A percentile compares a stretch with the other conserved stretches of the same genome.
Conservation (phyloP, 2,888 invertebrate genomes). For the Nomada ruficornis region DNA sequence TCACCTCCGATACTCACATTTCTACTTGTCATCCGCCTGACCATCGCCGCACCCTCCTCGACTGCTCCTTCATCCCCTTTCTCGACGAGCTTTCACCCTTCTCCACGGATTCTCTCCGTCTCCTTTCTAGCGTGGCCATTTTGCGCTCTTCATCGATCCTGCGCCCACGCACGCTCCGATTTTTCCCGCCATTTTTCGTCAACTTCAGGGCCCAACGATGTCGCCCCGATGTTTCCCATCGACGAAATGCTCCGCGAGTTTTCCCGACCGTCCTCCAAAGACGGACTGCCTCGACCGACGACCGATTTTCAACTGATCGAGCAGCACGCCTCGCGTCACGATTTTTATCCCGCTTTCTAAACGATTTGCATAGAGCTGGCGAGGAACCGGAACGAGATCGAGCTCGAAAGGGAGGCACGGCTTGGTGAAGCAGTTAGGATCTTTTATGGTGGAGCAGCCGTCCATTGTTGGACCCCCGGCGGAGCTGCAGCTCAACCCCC, state of each 20-base stretch:
- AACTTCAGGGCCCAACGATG: not conserved
- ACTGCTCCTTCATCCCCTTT: slow-evolving; percentile 56
- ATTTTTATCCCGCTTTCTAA: slow-evolving; percentile 72
- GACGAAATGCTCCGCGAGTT: not conserved
- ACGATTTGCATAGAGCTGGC: slow-evolving; percentile 83
- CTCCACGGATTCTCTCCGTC: slow-evolving; percentile 41
- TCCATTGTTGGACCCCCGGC: slow-evolving; percentile 83
- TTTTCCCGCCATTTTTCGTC: slow-evolving; percentile 80
- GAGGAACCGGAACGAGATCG: slow-evolving; percentile 67
- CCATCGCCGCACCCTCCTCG: slow-evolving; percentile 41
- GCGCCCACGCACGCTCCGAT: slow-evolving; percentile 77
- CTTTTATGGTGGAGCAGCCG: slow-evolving; percentile 73
- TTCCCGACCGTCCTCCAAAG: not conserved
- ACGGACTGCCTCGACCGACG: slow-evolving; percentile 67
- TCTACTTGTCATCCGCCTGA: slow-evolving; percentile 50
- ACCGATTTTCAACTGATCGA: slow-evolving; percentile 75
- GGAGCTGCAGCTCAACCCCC: slow-evolving; percentile 75
- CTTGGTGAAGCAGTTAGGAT: slow-evolving; percentile 49
- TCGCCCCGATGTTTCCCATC: not conserved
- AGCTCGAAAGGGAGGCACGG: slow-evolving; percentile 47
- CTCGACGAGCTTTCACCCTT: slow-evolving; percentile 45
- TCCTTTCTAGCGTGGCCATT: slow-evolving; percentile 77
- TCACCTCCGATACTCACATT: slow-evolving; percentile 72
- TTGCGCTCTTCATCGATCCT: slow-evolving; percentile 82
- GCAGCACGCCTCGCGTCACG: slow-evolving; percentile 38